These are phyloP conservation scores for Neocloeon triangulifer DNA, from an alignment of 1,140 invertebrate species.

Conservation along the genomic window DNA sequence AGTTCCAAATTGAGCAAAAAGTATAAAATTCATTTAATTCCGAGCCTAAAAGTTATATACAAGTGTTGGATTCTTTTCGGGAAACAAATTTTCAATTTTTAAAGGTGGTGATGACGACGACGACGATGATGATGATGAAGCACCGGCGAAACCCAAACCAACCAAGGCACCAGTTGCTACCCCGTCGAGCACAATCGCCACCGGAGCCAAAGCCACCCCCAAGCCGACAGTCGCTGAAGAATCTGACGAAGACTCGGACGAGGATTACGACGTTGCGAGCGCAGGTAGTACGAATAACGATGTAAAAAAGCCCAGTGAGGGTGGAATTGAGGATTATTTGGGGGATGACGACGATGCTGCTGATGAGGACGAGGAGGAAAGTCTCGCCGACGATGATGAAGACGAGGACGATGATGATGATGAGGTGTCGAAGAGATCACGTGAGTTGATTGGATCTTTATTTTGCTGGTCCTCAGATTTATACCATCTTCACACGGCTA, in stretches of 20 bases:
- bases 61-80: too few relatives aligned
- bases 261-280: neutral
- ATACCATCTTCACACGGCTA: neutral
- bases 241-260: constrained; percentile 10
- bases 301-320: neutral
- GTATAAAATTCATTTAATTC: too few relatives aligned
- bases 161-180: constrained; percentile 15
- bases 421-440: constrained; percentile 39
- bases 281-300: neutral
- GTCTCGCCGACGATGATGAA: constrained; percentile 31
- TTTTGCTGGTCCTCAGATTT: neutral
- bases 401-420: constrained; percentile 33
- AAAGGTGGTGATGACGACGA: constrained; percentile 30
- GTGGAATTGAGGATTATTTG: neutral
- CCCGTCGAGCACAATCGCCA: too few relatives aligned
- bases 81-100: constrained; percentile 2
- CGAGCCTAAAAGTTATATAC: too few relatives aligned
- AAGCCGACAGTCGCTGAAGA: constrained; percentile 20
- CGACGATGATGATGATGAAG: constrained; percentile 45
- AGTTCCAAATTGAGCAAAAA: too few relatives aligned
- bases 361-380: constrained; percentile 21
- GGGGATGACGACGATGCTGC: constrained; percentile 23
- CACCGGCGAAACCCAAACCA: constrained; percentile 13
- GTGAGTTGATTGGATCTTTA: constrained; percentile 61
- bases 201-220: constrained; percentile 18